Evolutionary conservation across 2,888 invertebrate genomes (phyloP), one percentile per base, ranked within the genome.

Genomic region (Chloroclysta siterata): DNA sequence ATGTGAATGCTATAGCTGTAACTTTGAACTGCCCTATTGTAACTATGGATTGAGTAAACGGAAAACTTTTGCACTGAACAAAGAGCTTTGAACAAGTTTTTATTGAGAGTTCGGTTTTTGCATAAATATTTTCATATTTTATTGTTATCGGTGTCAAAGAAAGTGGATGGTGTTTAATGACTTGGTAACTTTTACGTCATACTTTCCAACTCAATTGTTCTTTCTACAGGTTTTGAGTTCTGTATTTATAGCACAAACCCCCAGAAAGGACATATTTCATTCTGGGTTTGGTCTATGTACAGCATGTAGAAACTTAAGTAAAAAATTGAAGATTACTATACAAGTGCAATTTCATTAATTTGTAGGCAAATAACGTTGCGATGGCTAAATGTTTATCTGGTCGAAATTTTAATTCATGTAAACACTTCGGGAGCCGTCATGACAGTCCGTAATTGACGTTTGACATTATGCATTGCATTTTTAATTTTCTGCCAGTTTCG

Each of bases 21-120:
- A 68, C 62, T 73, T 71, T 53, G 58, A 66, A 72, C 66, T 68
- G 57, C 52, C 44, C 66, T 60, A 61, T 71, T 71, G 68, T 67
- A 60, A 66, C 63, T 52, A 60, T 41, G 69, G 39, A 71, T 70
- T 66, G 62, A 63, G 62, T 57, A 60, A 63, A 63, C 54, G 59
- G 50, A 46, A 28, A 70, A 70, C 53, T 70, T 68, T 65, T 50
- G 39, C 48, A 29, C 50, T 51, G 51, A 60, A 68, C 65, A 67
- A 65, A 66, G 62, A 68, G 59, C 56, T 60, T 65, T 47, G 65
- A 64, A 60, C 36, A 69, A 70, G 65, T 70, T 69, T 65, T 66
- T 61, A 58, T 65, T 17, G 52, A 51, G 65, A 51, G 60, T 58
- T 59, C 42, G 17, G 33, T 48, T 60, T 58, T 55, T 39, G 51